phyloP scores from a whole-genome alignment of 1,140 invertebrate species.

The Drosophila triauraria region DNA sequence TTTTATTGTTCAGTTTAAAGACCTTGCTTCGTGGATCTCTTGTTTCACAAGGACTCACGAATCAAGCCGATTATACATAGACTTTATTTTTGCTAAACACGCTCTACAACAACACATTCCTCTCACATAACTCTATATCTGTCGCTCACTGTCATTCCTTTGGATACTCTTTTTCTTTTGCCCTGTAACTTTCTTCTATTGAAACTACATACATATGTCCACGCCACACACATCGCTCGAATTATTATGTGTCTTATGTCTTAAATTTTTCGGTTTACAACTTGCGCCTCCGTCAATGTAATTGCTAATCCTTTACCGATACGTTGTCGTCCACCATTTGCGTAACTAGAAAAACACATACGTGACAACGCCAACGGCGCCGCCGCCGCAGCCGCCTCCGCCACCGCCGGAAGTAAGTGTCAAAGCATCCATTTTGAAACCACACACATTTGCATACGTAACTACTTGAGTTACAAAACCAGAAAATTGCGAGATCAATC shows the following conservation, averaged over 20 bases:
- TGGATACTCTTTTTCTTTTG: slow-evolving; percentile 29
- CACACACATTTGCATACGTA: slow-evolving; percentile 41
- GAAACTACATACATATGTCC: slow-evolving; percentile 42
- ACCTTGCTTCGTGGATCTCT: slow-evolving; percentile 17
- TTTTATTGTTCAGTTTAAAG: slow-evolving; percentile 7
- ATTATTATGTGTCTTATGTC: slow-evolving; percentile 41
- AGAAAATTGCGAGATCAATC: slow-evolving; percentile 23
- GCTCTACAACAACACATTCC: slow-evolving; percentile 5
- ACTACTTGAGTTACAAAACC: slow-evolving; percentile 19
- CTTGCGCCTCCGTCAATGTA: slow-evolving; percentile 46
- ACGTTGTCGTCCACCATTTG: slow-evolving; percentile 42
- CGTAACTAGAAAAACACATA: slow-evolving; percentile 81
- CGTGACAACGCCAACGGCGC: slow-evolving; percentile 75
- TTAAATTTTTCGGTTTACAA: slow-evolving; percentile 53
- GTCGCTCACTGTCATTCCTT: slow-evolving; percentile 40
- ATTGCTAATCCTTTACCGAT: slow-evolving; percentile 31
- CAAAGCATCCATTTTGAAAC: slow-evolving; percentile 56
- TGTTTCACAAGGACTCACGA: slow-evolving; percentile 9
- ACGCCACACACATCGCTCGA: slow-evolving; percentile 40
- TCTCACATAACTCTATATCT: slow-evolving; percentile 19
- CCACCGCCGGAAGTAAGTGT: slow-evolving; percentile 81
- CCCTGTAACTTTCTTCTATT: slow-evolving; percentile 58
- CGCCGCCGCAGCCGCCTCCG: slow-evolving; percentile 66
- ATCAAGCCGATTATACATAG: slow-evolving; percentile 15
- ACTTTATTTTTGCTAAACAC: slow-evolving; percentile 15